Conservation (phyloP, 1,140 invertebrate genomes). For the Drosophila sp. region DNA sequence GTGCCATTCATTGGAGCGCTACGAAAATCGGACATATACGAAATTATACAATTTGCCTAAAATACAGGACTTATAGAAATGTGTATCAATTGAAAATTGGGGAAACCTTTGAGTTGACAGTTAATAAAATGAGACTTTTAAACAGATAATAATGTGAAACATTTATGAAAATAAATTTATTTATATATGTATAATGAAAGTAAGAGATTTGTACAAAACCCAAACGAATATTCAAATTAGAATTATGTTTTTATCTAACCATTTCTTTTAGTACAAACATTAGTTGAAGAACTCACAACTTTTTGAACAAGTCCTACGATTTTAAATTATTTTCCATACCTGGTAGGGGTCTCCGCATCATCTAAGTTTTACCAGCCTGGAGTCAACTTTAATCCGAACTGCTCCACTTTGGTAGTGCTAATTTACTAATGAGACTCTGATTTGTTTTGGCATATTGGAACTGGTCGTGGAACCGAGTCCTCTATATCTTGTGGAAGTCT, state of each 20-base stretch:
- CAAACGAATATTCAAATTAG: no score
- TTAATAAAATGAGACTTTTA: no score
- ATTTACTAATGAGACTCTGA: conserved; percentile 78
- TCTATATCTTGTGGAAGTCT: conserved; percentile 4
- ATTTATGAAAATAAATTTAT: background rate
- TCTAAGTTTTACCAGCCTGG: background rate
- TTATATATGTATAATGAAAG: no score
- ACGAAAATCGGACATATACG: conserved; percentile 20
- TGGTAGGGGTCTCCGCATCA: background rate
- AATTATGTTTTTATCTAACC: no score
- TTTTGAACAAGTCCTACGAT: no score
- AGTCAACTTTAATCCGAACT: background rate
- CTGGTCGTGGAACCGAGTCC: background rate
- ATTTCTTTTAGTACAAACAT: no score
- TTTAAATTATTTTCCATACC: background rate
- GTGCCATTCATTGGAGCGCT: conserved; percentile 47
- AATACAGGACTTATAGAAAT: no score
- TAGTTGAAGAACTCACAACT: no score
- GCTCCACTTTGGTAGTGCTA: conserved; percentile 57
- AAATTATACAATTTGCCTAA: background rate
- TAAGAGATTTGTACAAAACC: no score
- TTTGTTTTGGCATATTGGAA: conserved; percentile 51
- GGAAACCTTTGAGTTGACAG: no score
- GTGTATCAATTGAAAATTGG: no score
- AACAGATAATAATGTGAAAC: no score